phyloP scores from a whole-genome alignment of 2,113 vertebrate species.

The Miniopterus natalensis region DNA sequence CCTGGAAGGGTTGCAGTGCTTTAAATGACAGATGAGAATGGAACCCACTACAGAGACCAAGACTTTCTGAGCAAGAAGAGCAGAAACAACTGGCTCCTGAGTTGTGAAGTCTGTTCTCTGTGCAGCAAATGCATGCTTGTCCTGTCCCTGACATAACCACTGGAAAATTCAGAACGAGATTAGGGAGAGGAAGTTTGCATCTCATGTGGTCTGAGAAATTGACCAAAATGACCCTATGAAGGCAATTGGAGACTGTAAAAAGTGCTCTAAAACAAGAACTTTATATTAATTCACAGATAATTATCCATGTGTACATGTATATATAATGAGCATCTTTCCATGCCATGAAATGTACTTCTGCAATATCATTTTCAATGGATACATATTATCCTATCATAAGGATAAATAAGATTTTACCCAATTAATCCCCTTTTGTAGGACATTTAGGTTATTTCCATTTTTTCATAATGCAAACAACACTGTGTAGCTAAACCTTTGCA shows the following conservation, averaged over 20 bases:
- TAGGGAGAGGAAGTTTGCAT: constrained; percentile 47
- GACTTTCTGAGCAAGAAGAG: background rate
- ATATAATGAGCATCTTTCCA: background rate
- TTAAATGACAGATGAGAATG: background rate
- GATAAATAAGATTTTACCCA: constrained; percentile 73
- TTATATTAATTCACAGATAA: constrained; percentile 41
- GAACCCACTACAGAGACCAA: background rate
- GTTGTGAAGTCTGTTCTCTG: background rate
- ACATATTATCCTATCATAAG: constrained; percentile 44
- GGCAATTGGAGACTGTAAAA: constrained; percentile 33
- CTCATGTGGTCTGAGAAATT: background rate
- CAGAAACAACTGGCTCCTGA: constrained; percentile 23
- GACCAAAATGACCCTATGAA: constrained; percentile 8
- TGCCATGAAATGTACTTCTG: constrained; percentile 6
- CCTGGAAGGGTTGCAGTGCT: background rate
- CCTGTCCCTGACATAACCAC: background rate
- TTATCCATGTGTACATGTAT: background rate
- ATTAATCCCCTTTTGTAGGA: constrained; percentile 62
- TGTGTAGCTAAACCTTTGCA: constrained; percentile 50
- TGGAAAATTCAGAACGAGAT: constrained; percentile 72
- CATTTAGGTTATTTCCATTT: constrained; percentile 81
- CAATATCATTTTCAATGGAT: constrained; percentile 34
- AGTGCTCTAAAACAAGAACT: constrained; percentile 38
- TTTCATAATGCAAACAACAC: constrained; percentile 52
- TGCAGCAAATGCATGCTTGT: background rate